Percentiles rank a stretch among this genome's conserved stretches.
Conservation (phyloP, 2,113 vertebrate genomes). For the Larimichthys polyactis region DNA sequence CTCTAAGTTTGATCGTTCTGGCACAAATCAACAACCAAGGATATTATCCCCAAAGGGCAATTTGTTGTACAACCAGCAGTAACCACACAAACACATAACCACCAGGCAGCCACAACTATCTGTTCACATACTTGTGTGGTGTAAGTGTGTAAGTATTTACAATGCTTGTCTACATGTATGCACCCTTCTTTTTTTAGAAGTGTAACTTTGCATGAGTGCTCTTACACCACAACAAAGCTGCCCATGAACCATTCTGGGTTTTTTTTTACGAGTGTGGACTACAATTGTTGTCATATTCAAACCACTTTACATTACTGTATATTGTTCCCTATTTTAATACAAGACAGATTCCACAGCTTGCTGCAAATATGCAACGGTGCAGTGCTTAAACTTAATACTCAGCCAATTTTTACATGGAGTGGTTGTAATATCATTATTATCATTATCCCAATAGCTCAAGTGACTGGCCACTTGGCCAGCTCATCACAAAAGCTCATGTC, state of each 20-base stretch:
- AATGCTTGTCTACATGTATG: not conserved
- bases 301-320: not conserved
- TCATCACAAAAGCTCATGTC: slow-evolving; percentile 32
- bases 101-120: too few relatives aligned
- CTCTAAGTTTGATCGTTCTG: not conserved
- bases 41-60: too few relatives aligned
- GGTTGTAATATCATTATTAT: slow-evolving; percentile 30
- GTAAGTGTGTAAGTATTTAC: too few relatives aligned
- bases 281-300: not conserved
- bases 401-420: slow-evolving; percentile 3
- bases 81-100: too few relatives aligned
- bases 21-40: too few relatives aligned
- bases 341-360: not conserved
- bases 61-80: too few relatives aligned
- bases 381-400: not conserved
- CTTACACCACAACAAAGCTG: not conserved
- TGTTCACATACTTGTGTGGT: not conserved
- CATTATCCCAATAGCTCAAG: slow-evolving; percentile 29
- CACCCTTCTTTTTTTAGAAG: not conserved
- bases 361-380: not conserved
- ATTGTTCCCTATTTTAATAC: not conserved
- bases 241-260: not conserved
- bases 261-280: not conserved
- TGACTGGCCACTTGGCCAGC: slow-evolving; percentile 12
- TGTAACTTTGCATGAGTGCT: not conserved